phyloP scores from a whole-genome alignment of 2,888 invertebrate species.

The Ectemnius lituratus region DNA sequence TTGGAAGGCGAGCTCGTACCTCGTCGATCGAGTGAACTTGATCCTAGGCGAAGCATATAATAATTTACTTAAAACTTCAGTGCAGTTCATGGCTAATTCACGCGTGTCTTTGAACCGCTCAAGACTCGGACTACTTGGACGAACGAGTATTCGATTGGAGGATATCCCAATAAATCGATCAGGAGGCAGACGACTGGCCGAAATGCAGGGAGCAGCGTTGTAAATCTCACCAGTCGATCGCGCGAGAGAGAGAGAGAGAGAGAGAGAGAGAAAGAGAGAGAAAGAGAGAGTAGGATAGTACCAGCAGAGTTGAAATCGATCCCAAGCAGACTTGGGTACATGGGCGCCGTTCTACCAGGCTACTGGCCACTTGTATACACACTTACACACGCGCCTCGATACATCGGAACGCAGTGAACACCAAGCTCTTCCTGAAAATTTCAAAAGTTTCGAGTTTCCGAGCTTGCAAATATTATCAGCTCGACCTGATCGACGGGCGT shows the following conservation, averaged over 20 bases:
- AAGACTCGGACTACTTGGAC: neutral
- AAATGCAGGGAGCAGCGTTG: conserved; percentile 23
- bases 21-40: neutral
- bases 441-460: conserved; percentile 8
- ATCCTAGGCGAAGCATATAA: neutral
- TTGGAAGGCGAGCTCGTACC: neutral
- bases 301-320: conserved; percentile 9
- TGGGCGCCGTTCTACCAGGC: no score
- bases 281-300: neutral
- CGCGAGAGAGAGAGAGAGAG: no score
- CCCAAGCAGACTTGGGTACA: conserved; percentile 9
- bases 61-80: conserved; percentile 2
- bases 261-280: no score
- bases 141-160: neutral
- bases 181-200: neutral
- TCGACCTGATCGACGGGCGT: neutral
- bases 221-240: conserved; percentile 30
- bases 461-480: conserved; percentile 14
- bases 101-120: neutral
- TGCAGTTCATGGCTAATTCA: conserved; percentile 24
- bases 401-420: neutral
- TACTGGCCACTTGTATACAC: conserved; percentile 1
- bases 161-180: conserved; percentile 30
- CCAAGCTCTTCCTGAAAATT: conserved; percentile 16
- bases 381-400: conserved; percentile 3